Evolutionary conservation across 2,888 invertebrate species (phyloP).

Genomic region (Enchytraeus crypticus): DNA sequence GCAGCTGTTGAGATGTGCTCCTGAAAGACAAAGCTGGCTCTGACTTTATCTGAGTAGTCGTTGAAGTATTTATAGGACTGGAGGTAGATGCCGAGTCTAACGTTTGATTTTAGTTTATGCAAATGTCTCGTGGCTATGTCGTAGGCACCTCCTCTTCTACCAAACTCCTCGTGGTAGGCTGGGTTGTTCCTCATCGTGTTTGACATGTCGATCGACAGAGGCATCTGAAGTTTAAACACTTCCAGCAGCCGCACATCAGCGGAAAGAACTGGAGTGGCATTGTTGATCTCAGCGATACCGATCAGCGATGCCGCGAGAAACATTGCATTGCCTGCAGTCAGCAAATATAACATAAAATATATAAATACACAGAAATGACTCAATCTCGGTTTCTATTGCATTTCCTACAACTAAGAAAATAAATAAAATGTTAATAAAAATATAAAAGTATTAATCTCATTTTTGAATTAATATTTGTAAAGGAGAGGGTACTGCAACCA

Average conservation of each 20-base stretch:
- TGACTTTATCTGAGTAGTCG: slow-evolving; percentile 25
- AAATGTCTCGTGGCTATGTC: slow-evolving; percentile 11
- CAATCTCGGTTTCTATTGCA: too few relatives aligned
- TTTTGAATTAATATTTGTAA: too few relatives aligned
- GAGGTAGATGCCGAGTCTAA: slow-evolving; percentile 31
- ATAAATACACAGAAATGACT: too few relatives aligned
- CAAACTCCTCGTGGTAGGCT: slow-evolving; percentile 18
- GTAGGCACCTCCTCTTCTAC: slow-evolving; percentile 18
- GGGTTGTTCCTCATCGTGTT: slow-evolving; percentile 5
- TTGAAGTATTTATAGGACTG: slow-evolving; percentile 39
- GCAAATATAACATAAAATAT: not conserved
- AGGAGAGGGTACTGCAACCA: too few relatives aligned
- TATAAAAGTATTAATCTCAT: too few relatives aligned
- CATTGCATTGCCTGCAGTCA: slow-evolving; percentile 32
- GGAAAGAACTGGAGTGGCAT: slow-evolving; percentile 33
- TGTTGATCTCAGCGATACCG: slow-evolving; percentile 31
- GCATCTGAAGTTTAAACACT: slow-evolving; percentile 25
- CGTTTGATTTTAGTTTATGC: not conserved
- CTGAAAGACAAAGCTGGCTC: slow-evolving; percentile 32
- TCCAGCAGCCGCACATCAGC: slow-evolving; percentile 24
- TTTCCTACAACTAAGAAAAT: too few relatives aligned
- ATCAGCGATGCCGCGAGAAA: slow-evolving; percentile 35
- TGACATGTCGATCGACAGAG: slow-evolving; percentile 1
- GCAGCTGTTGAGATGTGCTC: slow-evolving; percentile 24
- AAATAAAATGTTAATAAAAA: too few relatives aligned